Conservation (phyloP, 1,140 invertebrate species). For the Drosophila busckii region DNA sequence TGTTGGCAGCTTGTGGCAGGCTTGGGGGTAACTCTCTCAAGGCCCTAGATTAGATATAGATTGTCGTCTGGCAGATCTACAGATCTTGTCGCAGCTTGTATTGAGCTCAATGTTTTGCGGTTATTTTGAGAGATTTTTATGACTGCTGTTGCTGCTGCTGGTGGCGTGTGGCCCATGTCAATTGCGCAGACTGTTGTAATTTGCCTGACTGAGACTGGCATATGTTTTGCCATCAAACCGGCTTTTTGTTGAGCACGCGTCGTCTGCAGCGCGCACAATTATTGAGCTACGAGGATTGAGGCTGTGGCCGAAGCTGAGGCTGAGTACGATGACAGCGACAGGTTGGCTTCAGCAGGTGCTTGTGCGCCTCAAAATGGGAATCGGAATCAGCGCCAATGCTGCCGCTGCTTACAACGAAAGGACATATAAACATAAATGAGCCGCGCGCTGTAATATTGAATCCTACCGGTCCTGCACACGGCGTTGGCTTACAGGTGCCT, state of each 20-base stretch:
- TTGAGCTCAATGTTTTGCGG: constrained; percentile 48
- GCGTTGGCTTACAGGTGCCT: constrained; percentile 34
- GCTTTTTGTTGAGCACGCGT: constrained; percentile 74
- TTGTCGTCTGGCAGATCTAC: constrained; percentile 34
- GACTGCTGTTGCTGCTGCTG: constrained; percentile 52
- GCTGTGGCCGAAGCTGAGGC: too few relatives aligned
- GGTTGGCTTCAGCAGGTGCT: constrained; percentile 75
- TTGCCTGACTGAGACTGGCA: constrained; percentile 50
- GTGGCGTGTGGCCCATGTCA: constrained; percentile 72
- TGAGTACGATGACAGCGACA: constrained; percentile 42
- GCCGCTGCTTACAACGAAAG: constrained; percentile 67
- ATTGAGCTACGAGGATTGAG: constrained; percentile 55
- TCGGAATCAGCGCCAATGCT: constrained; percentile 63
- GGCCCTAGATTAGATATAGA: constrained; percentile 69
- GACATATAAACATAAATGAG: constrained; percentile 77
- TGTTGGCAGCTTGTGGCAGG: constrained; percentile 56
- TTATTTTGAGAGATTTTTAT: constrained; percentile 64
- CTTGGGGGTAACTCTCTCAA: constrained; percentile 45
- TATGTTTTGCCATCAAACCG: constrained; percentile 68
- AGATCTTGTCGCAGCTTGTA: too few relatives aligned
- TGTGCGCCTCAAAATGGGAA: constrained; percentile 50
- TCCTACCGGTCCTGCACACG: constrained; percentile 29
- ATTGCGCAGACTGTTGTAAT: constrained; percentile 61
- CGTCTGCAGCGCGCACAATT: constrained; percentile 57
- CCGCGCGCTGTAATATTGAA: constrained; percentile 67